Base-by-base conservation (phyloP, 1,140 invertebrate genomes). In the Dolichoris vasculosae region DNA sequence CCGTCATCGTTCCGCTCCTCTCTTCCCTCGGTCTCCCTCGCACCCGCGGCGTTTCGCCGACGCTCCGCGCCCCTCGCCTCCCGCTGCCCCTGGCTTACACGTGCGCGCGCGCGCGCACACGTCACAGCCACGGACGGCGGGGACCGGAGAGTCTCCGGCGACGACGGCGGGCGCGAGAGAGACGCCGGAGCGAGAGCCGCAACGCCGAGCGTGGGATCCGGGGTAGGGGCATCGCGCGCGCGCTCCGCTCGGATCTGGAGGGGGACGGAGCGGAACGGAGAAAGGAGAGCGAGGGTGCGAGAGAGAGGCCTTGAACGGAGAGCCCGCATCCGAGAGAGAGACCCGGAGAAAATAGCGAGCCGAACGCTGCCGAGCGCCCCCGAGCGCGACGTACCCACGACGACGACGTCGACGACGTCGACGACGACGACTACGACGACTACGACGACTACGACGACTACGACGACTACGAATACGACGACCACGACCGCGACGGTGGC, bases 331-430 rank as follows among this genome's bases (percentile, higher is more conserved):
- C 48, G 64, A 26, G 82, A 84, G 83, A 17, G 71, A 86, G 83
- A 87, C 20, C 9, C 38, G n/a, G 69, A 81, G 78, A 73, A 85
- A 85, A 85, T 85, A 85, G 83, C 83, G 71, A 55, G 30, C 48
- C 76, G 48, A 55, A 51, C 76, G 46, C 9, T 30, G 48, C 32
- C 67, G 63, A 30, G 4, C 63, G 64, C 30, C 32, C 2, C 30
- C n/a, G 64, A 67, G 64, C n/a, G 32, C 64, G 64, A 35, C 9
- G 32, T 67, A 67, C 32, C n/a, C 2, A 9, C 30, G 26, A 38
- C 64, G 7, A 64, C 64, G 38, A 46, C 67, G 38, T 35, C 64
- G 64, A 46, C n/a, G 63, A 67, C 32, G 67, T 4, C 63, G 69
- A 20, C 32, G 43, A 63, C 38, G 55, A 38, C 51, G 30, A 64